Percentiles rank a stretch among this genome's conserved stretches.
phyloP scores from a whole-genome alignment of 2,888 invertebrate genomes.

The Drosophila stalkeri region DNA sequence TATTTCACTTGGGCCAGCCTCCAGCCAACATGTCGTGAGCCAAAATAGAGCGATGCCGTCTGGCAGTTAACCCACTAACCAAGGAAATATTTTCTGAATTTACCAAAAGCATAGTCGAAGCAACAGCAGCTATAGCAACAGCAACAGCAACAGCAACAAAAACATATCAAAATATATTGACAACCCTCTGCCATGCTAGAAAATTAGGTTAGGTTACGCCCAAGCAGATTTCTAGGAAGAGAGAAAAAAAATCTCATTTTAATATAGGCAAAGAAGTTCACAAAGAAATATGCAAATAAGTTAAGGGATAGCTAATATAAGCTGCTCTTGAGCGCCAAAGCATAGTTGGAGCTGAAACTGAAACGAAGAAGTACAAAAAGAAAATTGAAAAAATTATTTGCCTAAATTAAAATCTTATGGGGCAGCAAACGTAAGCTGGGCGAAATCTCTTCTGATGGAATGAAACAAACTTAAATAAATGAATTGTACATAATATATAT shows the following conservation, averaged over 20 bases:
- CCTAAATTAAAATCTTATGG: constrained; percentile 5
- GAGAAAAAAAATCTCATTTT: constrained; percentile 19
- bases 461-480: too few species aligned
- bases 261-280: constrained; percentile 18
- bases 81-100: constrained; percentile 54
- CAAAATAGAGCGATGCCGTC: constrained; percentile 69
- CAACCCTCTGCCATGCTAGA: constrained; percentile 40
- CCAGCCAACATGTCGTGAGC: constrained; percentile 30
- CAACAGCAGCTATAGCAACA: constrained; percentile 6
- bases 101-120: constrained; percentile 18
- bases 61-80: constrained; percentile 76
- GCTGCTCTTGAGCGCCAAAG: constrained; percentile 4
- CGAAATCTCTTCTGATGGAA: neutral
- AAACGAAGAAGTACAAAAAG: constrained; percentile 5
- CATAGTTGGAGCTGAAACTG: constrained; percentile 2
- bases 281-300: constrained; percentile 23
- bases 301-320: neutral
- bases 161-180: constrained; percentile 56
- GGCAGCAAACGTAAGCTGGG: neutral
- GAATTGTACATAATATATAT: neutral
- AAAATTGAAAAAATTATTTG: constrained; percentile 20
- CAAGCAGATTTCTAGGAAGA: neutral
- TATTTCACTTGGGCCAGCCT: constrained; percentile 34
- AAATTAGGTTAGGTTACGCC: constrained; percentile 43
- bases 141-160: constrained; percentile 8